Base-by-base conservation (phyloP, 2,888 invertebrate species). In the Cheilosia scutellata region DNA sequence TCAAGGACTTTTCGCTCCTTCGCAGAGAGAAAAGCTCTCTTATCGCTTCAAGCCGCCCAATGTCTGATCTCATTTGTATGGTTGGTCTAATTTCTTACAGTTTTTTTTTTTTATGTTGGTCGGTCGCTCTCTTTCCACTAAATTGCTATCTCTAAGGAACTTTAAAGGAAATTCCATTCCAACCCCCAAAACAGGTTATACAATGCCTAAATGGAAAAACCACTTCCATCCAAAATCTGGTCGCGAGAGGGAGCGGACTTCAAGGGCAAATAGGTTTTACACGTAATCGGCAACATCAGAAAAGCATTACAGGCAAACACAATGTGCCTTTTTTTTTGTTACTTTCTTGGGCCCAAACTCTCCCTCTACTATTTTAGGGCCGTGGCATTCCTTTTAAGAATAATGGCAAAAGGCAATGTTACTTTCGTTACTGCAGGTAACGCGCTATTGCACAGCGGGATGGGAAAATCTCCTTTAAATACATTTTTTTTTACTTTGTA, bases 1-100 rank as follows among this genome's bases (percentile, higher is more conserved):
- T 75, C 49, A 66, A 84, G 75, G 84, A 70, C 80, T 84, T 84
- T 84, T 84, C 80, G 47, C 75, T 80, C 84, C 70, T 80, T 51
- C 33, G 40, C 31, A 70, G 55, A 49, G 68, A 60, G 62, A 68
- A 74, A 78, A 83, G 62, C 75, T 76, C 55, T 58, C 60, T 75
- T 82, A 77, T 82, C 78, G 55, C 44, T 62, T 42, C 66, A 11
- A 20, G 20, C 20, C 31, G 29, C 42, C 66, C 33, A 37, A 11
- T 51, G 16, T 31, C 44, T 44, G 47, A 53, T 55, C 29, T 58
- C 65, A 82, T 82, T 82, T 78, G 68, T 79, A 70, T 78, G 72
- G 72, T 83, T 63, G 55, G 79, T 75, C 47, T 68, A 84, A 68
- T 57, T 74, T 31, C 29, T 33, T 33, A 25, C 68, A 47, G 55